These are phyloP conservation scores for Brachionichthys hirsutus DNA, from an alignment of 2,113 vertebrate species.

Conservation along the genomic window DNA sequence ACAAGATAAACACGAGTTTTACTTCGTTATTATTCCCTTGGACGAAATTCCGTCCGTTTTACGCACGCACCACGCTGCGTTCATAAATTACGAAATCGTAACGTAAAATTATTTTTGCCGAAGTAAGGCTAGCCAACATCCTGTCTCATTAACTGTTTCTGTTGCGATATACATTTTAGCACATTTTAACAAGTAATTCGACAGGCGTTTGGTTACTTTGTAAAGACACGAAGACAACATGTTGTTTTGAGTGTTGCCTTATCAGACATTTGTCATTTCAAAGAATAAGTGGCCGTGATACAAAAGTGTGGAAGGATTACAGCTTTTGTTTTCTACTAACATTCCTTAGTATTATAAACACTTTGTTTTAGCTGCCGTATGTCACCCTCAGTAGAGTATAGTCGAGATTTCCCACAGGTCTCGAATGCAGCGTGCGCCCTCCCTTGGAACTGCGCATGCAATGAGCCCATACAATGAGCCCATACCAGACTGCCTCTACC, in stretches of 20 bases:
- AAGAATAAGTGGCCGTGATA: background rate
- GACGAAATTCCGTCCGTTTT: too few species aligned
- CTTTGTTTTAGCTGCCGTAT: background rate
- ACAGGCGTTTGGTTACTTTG: too few species aligned
- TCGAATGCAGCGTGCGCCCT: conserved; percentile 59
- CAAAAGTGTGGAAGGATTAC: background rate
- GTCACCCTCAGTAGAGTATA: background rate
- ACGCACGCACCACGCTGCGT: too few species aligned
- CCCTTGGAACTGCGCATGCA: conserved; percentile 73
- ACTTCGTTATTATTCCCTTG: background rate
- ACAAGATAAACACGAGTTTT: too few species aligned
- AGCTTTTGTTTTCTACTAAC: background rate
- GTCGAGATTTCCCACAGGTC: conserved; percentile 38
- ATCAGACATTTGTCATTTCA: background rate
- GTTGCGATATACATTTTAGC: too few species aligned
- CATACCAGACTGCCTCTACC: conserved; percentile 74
- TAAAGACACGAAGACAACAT: too few species aligned
- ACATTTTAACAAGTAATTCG: too few species aligned
- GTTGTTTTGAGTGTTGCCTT: background rate
- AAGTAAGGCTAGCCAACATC: too few species aligned
- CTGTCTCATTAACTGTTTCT: too few species aligned
- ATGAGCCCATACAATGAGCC: conserved; percentile 75
- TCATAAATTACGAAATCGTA: too few species aligned
- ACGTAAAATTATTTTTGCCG: too few species aligned
- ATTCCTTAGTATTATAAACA: background rate